A percentile compares a stretch with the other conserved stretches of the same genome.
Conservation (phyloP, 1,140 invertebrate genomes). For the Procambarus clarkii region DNA sequence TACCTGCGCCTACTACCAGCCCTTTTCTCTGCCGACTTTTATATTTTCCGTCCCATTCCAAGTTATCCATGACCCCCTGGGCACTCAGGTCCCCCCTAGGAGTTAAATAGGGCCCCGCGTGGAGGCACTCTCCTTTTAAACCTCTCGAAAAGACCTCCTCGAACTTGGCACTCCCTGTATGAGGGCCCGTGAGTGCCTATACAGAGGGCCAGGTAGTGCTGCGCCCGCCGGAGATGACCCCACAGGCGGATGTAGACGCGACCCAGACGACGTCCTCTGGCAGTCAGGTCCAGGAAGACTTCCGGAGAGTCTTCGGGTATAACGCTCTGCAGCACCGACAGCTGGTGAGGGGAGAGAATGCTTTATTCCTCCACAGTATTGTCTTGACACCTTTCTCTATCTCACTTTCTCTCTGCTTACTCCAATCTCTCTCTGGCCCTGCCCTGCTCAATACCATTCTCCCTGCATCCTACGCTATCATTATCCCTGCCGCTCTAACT, state of each 20-base stretch:
- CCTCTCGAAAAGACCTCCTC: slow-evolving; percentile 55
- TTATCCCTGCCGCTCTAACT: no score
- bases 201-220: slow-evolving; percentile 58
- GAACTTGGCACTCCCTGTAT: slow-evolving; percentile 47
- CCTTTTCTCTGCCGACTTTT: slow-evolving; percentile 24
- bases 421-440: no score
- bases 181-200: slow-evolving; percentile 54
- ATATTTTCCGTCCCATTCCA: slow-evolving; percentile 57
- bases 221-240: slow-evolving; percentile 53
- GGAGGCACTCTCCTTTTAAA: slow-evolving; percentile 49
- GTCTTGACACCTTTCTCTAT: no score
- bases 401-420: no score
- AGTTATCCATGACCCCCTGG: slow-evolving; percentile 27
- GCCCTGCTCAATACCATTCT: no score
- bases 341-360: slow-evolving; percentile 15
- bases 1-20: slow-evolving; percentile 50
- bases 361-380: no score
- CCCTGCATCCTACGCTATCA: no score
- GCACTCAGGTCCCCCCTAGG: slow-evolving; percentile 24
- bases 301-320: slow-evolving; percentile 46
- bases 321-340: slow-evolving; percentile 51
- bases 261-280: slow-evolving; percentile 25
- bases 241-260: slow-evolving; percentile 48
- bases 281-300: slow-evolving; percentile 46
- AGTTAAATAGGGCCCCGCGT: slow-evolving; percentile 40